Evolutionary conservation across 2,888 invertebrate genomes (phyloP), one percentile per base, ranked within the genome.

Genomic region (Panzeria rudis): DNA sequence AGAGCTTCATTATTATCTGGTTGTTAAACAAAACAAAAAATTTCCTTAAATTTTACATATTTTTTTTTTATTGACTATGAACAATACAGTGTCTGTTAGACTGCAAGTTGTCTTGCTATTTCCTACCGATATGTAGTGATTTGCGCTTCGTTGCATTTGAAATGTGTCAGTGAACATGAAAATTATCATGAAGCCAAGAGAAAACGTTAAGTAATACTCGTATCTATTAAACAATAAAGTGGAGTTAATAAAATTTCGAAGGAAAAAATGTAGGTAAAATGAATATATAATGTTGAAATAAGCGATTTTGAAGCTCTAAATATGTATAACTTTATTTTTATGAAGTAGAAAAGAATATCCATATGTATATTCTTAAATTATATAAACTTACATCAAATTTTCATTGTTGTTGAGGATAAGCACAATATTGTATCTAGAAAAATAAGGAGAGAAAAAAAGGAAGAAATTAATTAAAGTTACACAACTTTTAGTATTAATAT

Each of bases 121-220:
- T 76, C 71, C 56, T 83, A 56, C 41, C 54, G 68, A 38, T 29
- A 50, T 73, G 62, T n/a, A 78, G 56, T 71, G 61, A 80, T 83
- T 76, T 69, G 73, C 73, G 86, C 86, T 86, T 80, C 76, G 86
- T 41, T 86, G 83, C 76, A 77, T 86, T 86, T 79, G 76, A 86
- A 86, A 86, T 82, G 84, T 86, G 86, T 84, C 86, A 86, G 86
- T 78, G 77, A 84, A 71, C 73, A 85, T 20, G 71, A 79, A 76
- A 82, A 75, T 85, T 81, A 82, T 64, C 62, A 77, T 72, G 35
- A 44, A 78, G 32, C 41, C 52, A 62, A 71, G 25, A 77, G 50
- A 73, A 73, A 73, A 78, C 13, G 44, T 59, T 62, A 71, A 75
- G 79, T 75, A 85, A 64, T 64, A 50, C 29, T 59, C 23, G 32